A percentile compares a stretch with the other conserved stretches of the same genome.
Conservation (phyloP, 2,113 vertebrate species). For the Thymallus thymallus region DNA sequence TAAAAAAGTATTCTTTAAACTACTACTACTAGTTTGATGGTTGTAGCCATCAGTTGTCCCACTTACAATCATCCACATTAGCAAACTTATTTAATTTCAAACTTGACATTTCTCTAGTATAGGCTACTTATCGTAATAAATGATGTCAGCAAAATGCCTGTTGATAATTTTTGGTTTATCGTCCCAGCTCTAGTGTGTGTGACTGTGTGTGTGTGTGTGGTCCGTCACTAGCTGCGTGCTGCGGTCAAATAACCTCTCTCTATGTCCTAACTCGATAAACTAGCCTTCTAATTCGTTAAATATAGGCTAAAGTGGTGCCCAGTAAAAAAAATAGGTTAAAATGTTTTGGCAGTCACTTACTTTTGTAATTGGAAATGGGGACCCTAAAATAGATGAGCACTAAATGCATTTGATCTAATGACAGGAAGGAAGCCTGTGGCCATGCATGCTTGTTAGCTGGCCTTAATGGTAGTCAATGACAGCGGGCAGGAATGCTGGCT, state of each 20-base stretch:
- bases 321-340: background rate
- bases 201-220: background rate
- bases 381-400: constrained; percentile 8
- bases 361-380: constrained; percentile 14
- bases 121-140: too few species aligned
- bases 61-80: too few species aligned
- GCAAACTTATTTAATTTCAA: too few species aligned
- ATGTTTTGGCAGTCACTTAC: constrained; percentile 11
- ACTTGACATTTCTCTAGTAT: too few species aligned
- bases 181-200: background rate
- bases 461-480: background rate
- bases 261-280: background rate
- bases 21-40: too few species aligned
- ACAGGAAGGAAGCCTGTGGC: constrained; percentile 17
- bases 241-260: background rate
- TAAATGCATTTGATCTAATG: constrained; percentile 19
- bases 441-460: background rate
- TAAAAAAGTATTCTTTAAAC: too few species aligned
- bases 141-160: too few species aligned
- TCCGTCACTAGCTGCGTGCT: background rate
- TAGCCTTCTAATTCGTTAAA: background rate
- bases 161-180: too few species aligned
- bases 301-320: background rate
- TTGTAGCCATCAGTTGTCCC: too few species aligned
- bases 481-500: constrained; percentile 1